Evolutionary conservation across 2,113 vertebrate genomes (phyloP), one percentile per base, ranked within the genome.

Genomic region (Cinclus mexicanus): DNA sequence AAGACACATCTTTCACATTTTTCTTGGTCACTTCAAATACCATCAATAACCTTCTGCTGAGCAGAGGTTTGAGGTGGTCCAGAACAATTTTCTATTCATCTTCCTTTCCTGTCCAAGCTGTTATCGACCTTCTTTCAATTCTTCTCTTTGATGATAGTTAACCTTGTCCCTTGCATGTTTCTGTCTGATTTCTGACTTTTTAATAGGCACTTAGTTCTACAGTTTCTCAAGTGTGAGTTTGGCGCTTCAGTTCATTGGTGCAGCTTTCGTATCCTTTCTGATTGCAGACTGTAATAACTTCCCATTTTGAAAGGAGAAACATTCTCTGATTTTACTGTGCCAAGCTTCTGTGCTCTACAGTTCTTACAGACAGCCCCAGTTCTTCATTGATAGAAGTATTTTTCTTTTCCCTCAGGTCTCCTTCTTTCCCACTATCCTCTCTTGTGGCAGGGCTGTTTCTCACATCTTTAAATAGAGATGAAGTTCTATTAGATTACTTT

Each of bases 101-200:
- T 97, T 97, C 93, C 93, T 94, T 97, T 97, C 83, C 96, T 97
- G 96, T 96, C 97, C 91, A 44, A 94, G 94, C 87, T 96, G 95
- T 97, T 98, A 98, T 98, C 97, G 98, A 98, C 96, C 97, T 98
- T 93, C 96, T 97, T 97, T 98, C 97, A 98, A 52, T 97, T 94
- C 87, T 95, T 96, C 72, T 95, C 96, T 98, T 97, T 97, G 97
- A 97, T 97, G 94, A 89, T 97, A 97, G 97, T 98, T 98, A 98
- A 98, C 97, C 97, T 98, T 97, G 97, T 97, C 82, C 82, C 77
- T 95, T 92, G 88, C 96, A 95, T 95, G 93, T 94, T 97, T 97
- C 89, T 95, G 60, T 95, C 97, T 98, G 97, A 97, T 97, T 98
- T 97, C 97, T 97, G 91, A 81, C 91, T 96, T 97, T 98, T 98